Base-by-base conservation (phyloP, 2,888 invertebrate genomes). In the Dexiosoma caninum region DNA sequence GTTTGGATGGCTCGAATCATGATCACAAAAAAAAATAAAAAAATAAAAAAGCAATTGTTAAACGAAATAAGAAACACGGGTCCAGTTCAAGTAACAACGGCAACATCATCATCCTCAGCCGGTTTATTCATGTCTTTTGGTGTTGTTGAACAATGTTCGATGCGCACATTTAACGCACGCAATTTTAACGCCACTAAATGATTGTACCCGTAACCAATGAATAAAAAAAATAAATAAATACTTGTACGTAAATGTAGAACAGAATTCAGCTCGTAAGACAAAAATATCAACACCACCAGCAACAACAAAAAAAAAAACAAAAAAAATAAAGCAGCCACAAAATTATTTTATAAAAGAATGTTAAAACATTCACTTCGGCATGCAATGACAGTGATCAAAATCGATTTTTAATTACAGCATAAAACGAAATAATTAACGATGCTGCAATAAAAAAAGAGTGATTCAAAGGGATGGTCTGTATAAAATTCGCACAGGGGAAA, bases 141-240 rank as follows among this genome's bases (percentile, higher is more conserved):
- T 74, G 72, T 69, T 69, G 64, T 69, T 59, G 30, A 64, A 81
- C 70, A 75, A 78, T 79, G 83, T 81, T 81, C 55, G 59, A 23
- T 74, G 75, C 55, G 55, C 80, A 66, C 74, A 81, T 82, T 82
- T 78, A 81, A 78, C 66, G 81, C 79, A 80, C 72, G 83, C 81
- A 81, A 83, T 83, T 83, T 83, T 82, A 81, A 83, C 82, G 83
- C 82, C 83, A 79, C 74, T 37, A 74, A 46, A 64, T 75, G 70
- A 42, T 64, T 70, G 40, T 74, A 35, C 16, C 60, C 66, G 44
- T 55, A 46, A 23, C 46, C 44, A 23, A 14, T 37, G 35, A 14
- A 64, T 1, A 10, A 60, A 40, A 60, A 37, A 32, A 37, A 19
- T 6, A 14, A 49, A 35, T 30, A 16, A 40, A 27, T 40, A 53